These are phyloP conservation scores for Anhinga anhinga DNA, from an alignment of 2,113 vertebrate species.

Conservation along the genomic window DNA sequence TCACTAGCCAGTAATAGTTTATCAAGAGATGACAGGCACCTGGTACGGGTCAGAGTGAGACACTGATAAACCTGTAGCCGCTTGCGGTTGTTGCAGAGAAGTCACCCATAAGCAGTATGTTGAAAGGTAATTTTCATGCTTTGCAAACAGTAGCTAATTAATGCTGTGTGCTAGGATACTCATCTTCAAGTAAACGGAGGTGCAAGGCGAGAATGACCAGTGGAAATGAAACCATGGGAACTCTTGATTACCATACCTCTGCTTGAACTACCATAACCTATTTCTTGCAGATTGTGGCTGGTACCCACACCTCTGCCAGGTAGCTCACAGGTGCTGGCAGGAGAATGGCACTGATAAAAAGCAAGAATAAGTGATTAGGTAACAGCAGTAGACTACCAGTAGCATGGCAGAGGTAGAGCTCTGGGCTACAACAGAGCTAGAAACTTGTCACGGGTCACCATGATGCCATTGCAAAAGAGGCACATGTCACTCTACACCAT, in stretches of 20 bases:
- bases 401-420: not conserved
- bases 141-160: not conserved
- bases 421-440: not conserved
- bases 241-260: not conserved
- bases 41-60: not conserved
- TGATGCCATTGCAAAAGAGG: not conserved
- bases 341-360: not conserved
- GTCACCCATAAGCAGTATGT: not conserved
- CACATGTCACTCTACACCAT: not conserved
- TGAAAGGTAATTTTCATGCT: not conserved
- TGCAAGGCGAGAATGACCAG: not conserved
- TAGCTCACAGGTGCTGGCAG: not conserved
- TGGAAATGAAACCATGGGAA: not conserved
- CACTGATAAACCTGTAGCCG: not conserved
- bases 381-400: not conserved
- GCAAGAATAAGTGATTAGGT: not conserved
- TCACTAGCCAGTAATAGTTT: not conserved
- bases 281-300: not conserved
- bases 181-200: not conserved
- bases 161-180: not conserved
- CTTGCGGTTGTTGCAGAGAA: accelerated
- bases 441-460: not conserved
- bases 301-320: not conserved
- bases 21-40: not conserved
- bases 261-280: not conserved